Percentiles rank a stretch among this genome's conserved stretches.
These are phyloP conservation scores for Lates calcarifer DNA, from an alignment of 2,113 vertebrate genomes.

Conservation along the genomic window DNA sequence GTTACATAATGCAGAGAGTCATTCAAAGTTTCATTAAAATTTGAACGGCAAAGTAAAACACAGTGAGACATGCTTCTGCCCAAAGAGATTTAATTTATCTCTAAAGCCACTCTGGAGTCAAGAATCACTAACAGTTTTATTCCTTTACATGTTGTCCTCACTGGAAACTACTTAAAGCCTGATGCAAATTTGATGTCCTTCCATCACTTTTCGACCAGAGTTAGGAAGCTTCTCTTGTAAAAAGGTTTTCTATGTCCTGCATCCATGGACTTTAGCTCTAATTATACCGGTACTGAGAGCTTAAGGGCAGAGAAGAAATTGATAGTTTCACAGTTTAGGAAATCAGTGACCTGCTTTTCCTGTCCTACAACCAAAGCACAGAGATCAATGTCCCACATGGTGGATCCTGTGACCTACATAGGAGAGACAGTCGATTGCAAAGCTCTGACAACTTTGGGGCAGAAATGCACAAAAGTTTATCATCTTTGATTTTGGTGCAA, in stretches of 20 bases:
- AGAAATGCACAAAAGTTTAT: background rate
- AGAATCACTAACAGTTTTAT: background rate
- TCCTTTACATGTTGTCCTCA: background rate
- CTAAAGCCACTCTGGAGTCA: background rate
- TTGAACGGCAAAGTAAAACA: constrained; percentile 2
- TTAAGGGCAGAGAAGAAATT: constrained; percentile 56
- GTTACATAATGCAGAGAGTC: constrained; percentile 12
- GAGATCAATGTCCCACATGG: constrained; percentile 74
- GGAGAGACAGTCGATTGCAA: constrained; percentile 21
- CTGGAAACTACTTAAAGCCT: background rate
- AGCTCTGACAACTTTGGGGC: constrained; percentile 9
- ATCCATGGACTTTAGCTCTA: constrained; percentile 24
- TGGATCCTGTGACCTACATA: constrained; percentile 72
- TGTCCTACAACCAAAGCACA: constrained; percentile 49
- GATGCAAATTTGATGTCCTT: constrained; percentile 1
- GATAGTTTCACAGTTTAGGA: constrained; percentile 58
- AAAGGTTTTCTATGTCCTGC: constrained; percentile 6
- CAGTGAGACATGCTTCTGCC: background rate
- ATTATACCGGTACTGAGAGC: constrained; percentile 44
- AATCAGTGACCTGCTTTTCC: constrained; percentile 75
- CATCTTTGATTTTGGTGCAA: background rate
- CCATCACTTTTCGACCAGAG: background rate
- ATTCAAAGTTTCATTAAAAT: constrained; percentile 28
- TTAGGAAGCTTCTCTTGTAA: background rate
- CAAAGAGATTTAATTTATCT: background rate